phyloP scores from a whole-genome alignment of 2,888 invertebrate genomes.

The Agrochola litura region DNA sequence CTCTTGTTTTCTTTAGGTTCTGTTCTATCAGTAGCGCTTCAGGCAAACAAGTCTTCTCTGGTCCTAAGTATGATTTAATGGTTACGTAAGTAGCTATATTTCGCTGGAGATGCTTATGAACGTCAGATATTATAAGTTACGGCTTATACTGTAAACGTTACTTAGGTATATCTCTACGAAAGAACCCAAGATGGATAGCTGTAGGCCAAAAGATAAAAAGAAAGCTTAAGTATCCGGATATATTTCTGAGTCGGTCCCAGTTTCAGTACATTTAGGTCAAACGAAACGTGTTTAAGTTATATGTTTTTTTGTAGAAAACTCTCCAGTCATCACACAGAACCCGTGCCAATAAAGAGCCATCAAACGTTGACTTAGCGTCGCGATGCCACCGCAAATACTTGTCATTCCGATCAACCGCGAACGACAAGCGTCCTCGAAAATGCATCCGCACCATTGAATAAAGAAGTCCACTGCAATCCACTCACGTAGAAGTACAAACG shows the following conservation, averaged over 20 bases:
- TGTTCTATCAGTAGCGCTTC: conserved; percentile 33
- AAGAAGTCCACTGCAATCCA: conserved; percentile 78
- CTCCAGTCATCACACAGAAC: conserved; percentile 19
- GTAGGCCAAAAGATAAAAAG: conserved; percentile 48
- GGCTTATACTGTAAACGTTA: conserved; percentile 10
- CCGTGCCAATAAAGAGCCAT: conserved; percentile 61
- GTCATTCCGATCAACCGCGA: conserved; percentile 75
- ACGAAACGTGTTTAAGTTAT: conserved; percentile 27
- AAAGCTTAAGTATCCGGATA: conserved; percentile 31
- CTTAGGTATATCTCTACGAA: conserved; percentile 22
- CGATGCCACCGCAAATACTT: conserved; percentile 74
- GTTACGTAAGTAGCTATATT: conserved; percentile 35
- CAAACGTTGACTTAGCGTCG: conserved; percentile 52
- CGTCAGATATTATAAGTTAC: conserved; percentile 1
- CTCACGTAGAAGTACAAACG: conserved; percentile 84
- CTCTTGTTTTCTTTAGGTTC: conserved; percentile 8
- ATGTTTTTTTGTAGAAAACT: conserved; percentile 24
- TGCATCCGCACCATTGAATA: conserved; percentile 76
- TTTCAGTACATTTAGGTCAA: conserved; percentile 45
- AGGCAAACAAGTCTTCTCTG: conserved; percentile 35
- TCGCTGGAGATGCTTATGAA: conserved; percentile 16
- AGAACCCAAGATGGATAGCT: conserved; percentile 32
- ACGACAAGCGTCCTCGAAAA: conserved; percentile 74
- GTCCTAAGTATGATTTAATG: conserved; percentile 52
- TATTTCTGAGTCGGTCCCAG: conserved; percentile 26